Percentiles rank a stretch among this genome's conserved stretches.
These are phyloP conservation scores for Achatina immaculata DNA, from an alignment of 1,140 invertebrate species.

Conservation along the genomic window DNA sequence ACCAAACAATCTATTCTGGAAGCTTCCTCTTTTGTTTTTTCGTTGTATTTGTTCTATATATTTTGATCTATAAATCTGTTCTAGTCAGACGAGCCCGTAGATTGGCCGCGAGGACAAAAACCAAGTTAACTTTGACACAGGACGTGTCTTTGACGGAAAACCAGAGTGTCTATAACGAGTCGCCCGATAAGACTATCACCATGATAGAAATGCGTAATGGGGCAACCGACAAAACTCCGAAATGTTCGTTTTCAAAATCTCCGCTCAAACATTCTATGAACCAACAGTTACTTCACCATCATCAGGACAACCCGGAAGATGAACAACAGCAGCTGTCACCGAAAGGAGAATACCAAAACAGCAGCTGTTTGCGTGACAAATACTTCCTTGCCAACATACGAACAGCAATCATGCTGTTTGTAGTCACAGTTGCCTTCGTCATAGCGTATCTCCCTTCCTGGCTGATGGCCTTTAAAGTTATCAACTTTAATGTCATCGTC, in stretches of 20 bases:
- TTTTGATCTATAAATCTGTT: constrained; percentile 60
- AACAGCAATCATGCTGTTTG: constrained; percentile 66
- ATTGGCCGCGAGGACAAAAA: constrained; percentile 48
- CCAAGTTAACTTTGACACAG: constrained; percentile 44
- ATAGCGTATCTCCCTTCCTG: constrained; percentile 65
- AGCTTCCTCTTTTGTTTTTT: constrained; percentile 58
- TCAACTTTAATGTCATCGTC: constrained; percentile 56
- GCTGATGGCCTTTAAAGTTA: constrained; percentile 59
- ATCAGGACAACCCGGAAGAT: background rate
- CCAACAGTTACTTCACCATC: background rate
- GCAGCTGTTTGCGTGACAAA: constrained; percentile 52
- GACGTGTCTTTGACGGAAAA: constrained; percentile 52
- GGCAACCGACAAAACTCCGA: background rate
- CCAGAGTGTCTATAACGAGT: constrained; percentile 37
- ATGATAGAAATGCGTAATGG: constrained; percentile 10
- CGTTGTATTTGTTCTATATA: constrained; percentile 61
- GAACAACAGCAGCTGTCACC: background rate
- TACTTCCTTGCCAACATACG: constrained; percentile 62
- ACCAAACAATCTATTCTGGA: constrained; percentile 60
- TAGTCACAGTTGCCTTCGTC: constrained; percentile 67
- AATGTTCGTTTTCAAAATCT: background rate
- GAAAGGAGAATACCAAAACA: background rate
- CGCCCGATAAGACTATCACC: constrained; percentile 31
- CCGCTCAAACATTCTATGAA: background rate
- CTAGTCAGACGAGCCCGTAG: constrained; percentile 51